These are phyloP conservation scores for Oncorhynchus clarkii DNA, from an alignment of 2,113 vertebrate species.

Conservation along the genomic window DNA sequence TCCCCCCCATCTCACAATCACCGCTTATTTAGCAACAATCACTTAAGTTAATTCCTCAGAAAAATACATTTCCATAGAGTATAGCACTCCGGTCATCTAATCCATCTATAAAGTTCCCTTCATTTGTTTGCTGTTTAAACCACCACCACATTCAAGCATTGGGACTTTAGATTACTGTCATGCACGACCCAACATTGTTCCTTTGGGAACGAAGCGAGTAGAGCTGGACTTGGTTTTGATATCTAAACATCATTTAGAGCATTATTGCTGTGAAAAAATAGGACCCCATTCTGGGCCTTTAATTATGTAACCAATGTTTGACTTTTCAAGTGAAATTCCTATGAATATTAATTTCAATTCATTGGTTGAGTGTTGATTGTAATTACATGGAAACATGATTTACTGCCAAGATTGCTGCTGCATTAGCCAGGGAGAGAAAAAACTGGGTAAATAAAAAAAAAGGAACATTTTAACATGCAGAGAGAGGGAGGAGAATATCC, in stretches of 20 bases:
- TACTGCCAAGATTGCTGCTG: conserved; percentile 68
- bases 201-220: background rate
- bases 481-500: conserved; percentile 17
- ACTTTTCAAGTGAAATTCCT: conserved; percentile 73
- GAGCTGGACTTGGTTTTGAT: conserved; percentile 33
- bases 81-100: no score
- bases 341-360: conserved; percentile 77
- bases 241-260: conserved; percentile 59
- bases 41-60: conserved; percentile 43
- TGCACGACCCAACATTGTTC: conserved; percentile 30
- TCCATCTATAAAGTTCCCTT: no score
- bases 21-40: conserved; percentile 57
- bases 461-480: conserved; percentile 43
- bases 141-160: no score
- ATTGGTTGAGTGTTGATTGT: conserved; percentile 77
- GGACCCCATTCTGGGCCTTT: conserved; percentile 58
- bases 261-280: conserved; percentile 57
- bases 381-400: conserved; percentile 78
- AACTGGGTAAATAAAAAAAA: conserved; percentile 46
- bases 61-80: background rate
- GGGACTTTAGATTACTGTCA: no score
- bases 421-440: conserved; percentile 58
- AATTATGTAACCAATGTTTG: conserved; percentile 76
- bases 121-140: no score
- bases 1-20: background rate